Percentiles rank a stretch among this genome's conserved stretches.
Conservation (phyloP, 2,888 invertebrate genomes). For the Nysson spinosus region DNA sequence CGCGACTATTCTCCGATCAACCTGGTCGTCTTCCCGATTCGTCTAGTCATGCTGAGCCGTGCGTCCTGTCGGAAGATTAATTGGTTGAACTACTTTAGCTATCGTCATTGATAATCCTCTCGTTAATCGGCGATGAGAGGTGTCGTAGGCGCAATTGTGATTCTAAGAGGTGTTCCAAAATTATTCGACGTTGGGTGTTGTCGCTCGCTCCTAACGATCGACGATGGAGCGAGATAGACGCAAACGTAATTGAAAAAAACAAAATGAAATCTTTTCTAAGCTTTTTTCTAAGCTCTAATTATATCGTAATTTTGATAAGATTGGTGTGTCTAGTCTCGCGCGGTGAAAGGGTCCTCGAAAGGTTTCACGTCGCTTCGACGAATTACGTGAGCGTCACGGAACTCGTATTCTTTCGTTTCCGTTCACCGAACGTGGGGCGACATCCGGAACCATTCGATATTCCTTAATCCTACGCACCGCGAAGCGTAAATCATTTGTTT, state of each 20-base stretch:
- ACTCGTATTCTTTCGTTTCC: background rate
- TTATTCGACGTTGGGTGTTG: constrained; percentile 43
- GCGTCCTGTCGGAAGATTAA: constrained; percentile 33
- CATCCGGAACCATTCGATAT: background rate
- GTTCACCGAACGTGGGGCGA: constrained; percentile 3
- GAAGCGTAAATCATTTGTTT: constrained; percentile 54
- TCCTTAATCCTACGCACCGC: constrained; percentile 38
- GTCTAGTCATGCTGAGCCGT: constrained; percentile 60
- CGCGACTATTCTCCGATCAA: constrained; percentile 13
- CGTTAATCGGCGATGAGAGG: background rate
- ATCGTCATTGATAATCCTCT: constrained; percentile 13
- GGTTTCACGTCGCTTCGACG: constrained; percentile 20
- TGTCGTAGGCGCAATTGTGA: constrained; percentile 58
- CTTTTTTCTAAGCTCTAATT: constrained; percentile 53
- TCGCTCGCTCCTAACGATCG: constrained; percentile 9
- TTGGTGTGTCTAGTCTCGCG: constrained; percentile 73
- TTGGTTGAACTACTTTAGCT: constrained; percentile 27
- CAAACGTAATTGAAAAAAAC: constrained; percentile 11
- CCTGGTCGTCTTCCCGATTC: constrained; percentile 43
- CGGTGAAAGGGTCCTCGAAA: constrained; percentile 50
- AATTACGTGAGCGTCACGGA: background rate
- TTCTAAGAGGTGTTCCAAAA: constrained; percentile 66
- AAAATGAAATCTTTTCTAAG: constrained; percentile 23
- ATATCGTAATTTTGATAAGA: constrained; percentile 64
- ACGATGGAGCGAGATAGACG: constrained; percentile 18